A percentile compares a stretch with the other conserved stretches of the same genome.
These are phyloP conservation scores for Alligator mississippiensis DNA, from an alignment of 2,113 vertebrate genomes.

Conservation along the genomic window DNA sequence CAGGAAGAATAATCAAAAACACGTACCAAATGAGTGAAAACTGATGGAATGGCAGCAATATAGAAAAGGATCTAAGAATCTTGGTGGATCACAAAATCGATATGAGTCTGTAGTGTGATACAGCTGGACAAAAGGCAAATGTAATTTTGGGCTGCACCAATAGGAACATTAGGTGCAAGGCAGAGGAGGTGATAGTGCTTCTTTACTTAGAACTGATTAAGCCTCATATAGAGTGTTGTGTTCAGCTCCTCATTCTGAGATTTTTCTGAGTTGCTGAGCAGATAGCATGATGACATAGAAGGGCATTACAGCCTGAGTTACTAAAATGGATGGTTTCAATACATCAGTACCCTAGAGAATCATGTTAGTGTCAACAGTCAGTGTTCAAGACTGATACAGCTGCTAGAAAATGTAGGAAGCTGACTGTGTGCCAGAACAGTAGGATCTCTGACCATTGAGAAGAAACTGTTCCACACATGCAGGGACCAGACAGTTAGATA, in stretches of 20 bases:
- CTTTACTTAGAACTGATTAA: too few relatives aligned
- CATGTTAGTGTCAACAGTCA: background rate
- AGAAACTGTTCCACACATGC: background rate
- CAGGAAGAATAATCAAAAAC: too few relatives aligned
- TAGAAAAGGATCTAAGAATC: too few relatives aligned
- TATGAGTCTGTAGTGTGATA: too few relatives aligned
- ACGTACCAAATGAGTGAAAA: too few relatives aligned
- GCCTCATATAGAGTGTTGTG: too few relatives aligned
- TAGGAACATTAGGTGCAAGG: too few relatives aligned
- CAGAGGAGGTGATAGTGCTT: too few relatives aligned
- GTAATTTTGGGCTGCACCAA: too few relatives aligned
- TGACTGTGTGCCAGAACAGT: background rate
- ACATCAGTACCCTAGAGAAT: background rate
- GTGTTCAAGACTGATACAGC: background rate
- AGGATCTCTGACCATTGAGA: background rate
- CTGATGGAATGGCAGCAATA: too few relatives aligned
- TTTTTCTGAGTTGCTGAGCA: background rate
- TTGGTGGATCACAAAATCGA: too few relatives aligned
- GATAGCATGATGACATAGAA: background rate
- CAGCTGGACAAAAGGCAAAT: too few relatives aligned
- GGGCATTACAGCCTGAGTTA: background rate
- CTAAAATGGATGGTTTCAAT: background rate
- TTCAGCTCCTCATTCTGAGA: background rate
- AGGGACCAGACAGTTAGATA: background rate
- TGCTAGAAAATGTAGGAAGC: background rate